Percentiles rank a stretch among this genome's conserved stretches.
Conservation (phyloP, 2,888 invertebrate genomes). For the Melolontha melolontha region DNA sequence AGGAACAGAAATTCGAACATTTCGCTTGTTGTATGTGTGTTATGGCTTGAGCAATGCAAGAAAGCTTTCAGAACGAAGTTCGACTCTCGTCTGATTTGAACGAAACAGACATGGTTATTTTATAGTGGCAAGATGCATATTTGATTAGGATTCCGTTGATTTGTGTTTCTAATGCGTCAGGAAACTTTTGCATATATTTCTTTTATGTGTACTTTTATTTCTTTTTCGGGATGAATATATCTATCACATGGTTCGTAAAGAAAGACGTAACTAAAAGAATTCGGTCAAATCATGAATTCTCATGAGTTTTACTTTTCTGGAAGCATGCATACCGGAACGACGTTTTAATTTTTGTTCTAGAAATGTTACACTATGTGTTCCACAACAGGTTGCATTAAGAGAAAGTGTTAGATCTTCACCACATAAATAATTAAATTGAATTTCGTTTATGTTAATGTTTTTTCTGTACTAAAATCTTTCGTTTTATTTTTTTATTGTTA, state of each 20-base stretch:
- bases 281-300: constrained; percentile 4
- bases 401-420: too few species aligned
- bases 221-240: background rate
- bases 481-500: too few species aligned
- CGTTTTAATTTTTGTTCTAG: too few species aligned
- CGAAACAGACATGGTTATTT: constrained; percentile 1
- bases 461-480: too few species aligned
- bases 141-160: constrained; percentile 16
- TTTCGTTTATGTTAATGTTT: too few species aligned
- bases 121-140: constrained; percentile 31
- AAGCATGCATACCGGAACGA: too few species aligned
- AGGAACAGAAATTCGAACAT: constrained; percentile 11
- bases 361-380: too few species aligned
- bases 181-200: constrained; percentile 17
- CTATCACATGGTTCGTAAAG: background rate
- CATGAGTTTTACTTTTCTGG: background rate
- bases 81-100: constrained; percentile 9
- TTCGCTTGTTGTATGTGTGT: background rate
- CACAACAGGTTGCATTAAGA: too few species aligned
- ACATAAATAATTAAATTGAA: too few species aligned
- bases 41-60: background rate
- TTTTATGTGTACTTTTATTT: background rate
- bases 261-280: background rate
- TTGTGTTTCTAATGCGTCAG: constrained; percentile 33
- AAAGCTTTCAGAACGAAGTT: constrained; percentile 1